A percentile compares a stretch with the other conserved stretches of the same genome.
Evolutionary conservation across 2,797 vertebrate species (phyloP).

Genomic region (Myotis pilosus): DNA sequence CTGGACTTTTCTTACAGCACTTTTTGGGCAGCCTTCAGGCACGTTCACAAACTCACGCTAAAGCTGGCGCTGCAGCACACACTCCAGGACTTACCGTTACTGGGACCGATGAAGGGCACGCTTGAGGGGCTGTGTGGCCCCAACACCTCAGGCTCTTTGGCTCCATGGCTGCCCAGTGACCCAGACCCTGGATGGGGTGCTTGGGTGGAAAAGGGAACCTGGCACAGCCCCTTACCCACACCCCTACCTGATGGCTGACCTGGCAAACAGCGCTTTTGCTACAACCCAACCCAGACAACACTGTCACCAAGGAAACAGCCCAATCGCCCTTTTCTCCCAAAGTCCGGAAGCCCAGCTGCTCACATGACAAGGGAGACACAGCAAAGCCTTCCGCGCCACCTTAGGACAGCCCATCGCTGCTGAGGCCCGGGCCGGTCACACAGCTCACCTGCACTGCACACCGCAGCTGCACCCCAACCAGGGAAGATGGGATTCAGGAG

Average conservation of each 20-base stretch:
- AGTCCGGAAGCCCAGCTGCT: neutral
- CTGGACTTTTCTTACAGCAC: neutral
- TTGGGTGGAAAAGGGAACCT: neutral
- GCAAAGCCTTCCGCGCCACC: neutral
- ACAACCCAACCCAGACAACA: neutral
- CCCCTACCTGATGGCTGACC: neutral
- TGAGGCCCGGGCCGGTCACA: neutral
- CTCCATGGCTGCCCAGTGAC: neutral
- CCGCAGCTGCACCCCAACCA: neutral
- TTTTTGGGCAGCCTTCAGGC: neutral
- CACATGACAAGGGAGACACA: neutral
- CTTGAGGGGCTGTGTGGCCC: neutral
- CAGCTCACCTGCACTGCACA: neutral
- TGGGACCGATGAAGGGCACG: neutral
- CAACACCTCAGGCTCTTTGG: neutral
- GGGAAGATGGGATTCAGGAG: neutral
- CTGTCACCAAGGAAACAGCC: neutral
- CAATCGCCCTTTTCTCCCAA: neutral
- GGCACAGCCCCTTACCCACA: neutral
- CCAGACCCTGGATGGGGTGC: neutral
- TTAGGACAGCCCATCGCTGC: neutral
- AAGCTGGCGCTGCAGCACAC: neutral
- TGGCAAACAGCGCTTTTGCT: neutral
- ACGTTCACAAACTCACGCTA: neutral
- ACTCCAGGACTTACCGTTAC: neutral